These are phyloP conservation scores for Chauna torquata DNA, from an alignment of 2,113 vertebrate genomes.

Conservation along the genomic window DNA sequence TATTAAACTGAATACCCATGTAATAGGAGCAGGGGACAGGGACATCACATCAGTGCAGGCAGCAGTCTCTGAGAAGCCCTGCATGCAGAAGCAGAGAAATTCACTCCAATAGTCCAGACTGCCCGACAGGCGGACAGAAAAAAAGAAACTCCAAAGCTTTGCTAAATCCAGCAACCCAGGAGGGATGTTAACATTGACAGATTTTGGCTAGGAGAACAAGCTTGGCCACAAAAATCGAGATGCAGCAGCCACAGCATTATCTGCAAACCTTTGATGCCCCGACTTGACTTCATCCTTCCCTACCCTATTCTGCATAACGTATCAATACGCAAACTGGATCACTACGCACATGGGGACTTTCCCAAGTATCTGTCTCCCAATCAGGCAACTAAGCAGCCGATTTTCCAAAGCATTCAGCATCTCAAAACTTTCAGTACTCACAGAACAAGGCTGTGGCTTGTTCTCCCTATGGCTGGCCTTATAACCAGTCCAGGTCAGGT, in stretches of 20 bases:
- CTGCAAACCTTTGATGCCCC: not conserved
- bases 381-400: not conserved
- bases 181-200: not conserved
- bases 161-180: not conserved
- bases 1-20: conserved; percentile 59
- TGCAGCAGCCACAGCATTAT: not conserved
- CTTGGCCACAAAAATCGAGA: not conserved
- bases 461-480: not conserved
- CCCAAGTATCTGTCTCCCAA: not conserved
- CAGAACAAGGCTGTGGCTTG: not conserved
- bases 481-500: not conserved
- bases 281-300: not conserved
- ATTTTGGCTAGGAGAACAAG: not conserved
- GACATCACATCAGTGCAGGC: conserved; percentile 4
- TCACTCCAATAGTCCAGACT: conserved; percentile 62
- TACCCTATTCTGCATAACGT: not conserved
- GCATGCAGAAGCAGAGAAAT: conserved; percentile 1
- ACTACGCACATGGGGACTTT: not conserved
- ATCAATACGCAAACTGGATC: not conserved
- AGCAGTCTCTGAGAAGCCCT: conserved; percentile 12
- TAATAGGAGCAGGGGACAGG: conserved; percentile 38
- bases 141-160: not conserved
- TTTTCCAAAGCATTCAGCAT: not conserved
- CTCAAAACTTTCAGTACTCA: not conserved
- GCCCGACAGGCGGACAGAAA: not conserved